Percentiles rank a stretch among this genome's conserved stretches.
These are phyloP conservation scores for Dendrophyllia cribrosa DNA, from an alignment of 64 coral and sea anemone species.

Conservation along the genomic window DNA sequence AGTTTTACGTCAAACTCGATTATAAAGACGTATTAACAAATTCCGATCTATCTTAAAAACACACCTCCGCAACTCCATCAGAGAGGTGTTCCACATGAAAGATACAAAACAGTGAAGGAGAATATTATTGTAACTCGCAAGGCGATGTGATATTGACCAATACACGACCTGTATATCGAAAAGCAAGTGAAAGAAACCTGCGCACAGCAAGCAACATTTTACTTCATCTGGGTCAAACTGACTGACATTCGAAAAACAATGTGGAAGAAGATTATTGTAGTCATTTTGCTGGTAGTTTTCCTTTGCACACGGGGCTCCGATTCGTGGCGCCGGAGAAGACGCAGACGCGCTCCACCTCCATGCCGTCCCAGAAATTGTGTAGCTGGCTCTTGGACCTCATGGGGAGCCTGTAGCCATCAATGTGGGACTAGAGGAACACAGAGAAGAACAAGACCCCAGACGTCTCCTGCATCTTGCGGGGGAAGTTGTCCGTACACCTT, in stretches of 20 bases:
- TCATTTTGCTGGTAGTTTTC: neutral
- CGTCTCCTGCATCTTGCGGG: neutral
- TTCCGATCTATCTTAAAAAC: neutral
- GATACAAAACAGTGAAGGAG: neutral
- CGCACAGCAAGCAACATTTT: neutral
- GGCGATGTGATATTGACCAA: neutral
- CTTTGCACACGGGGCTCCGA: neutral
- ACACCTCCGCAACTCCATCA: neutral
- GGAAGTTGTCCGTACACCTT: conserved; percentile 50
- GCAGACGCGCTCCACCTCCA: conserved; percentile 14
- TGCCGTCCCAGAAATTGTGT: neutral
- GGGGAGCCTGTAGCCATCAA: conserved; percentile 18
- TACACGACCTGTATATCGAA: neutral
- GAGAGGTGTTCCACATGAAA: neutral
- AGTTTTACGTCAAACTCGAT: neutral
- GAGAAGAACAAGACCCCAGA: conserved; percentile 24
- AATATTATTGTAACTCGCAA: neutral
- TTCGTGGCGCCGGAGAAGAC: conserved; percentile 27
- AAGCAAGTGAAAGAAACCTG: neutral
- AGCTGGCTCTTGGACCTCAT: conserved; percentile 1
- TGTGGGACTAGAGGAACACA: conserved; percentile 45
- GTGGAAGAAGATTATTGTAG: neutral
- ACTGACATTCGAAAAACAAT: neutral
- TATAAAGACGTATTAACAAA: neutral
- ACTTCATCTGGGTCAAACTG: neutral